Evolutionary conservation across 92 coral and sea anemone species (phyloP).

Genomic region (Actinostola sp.): DNA sequence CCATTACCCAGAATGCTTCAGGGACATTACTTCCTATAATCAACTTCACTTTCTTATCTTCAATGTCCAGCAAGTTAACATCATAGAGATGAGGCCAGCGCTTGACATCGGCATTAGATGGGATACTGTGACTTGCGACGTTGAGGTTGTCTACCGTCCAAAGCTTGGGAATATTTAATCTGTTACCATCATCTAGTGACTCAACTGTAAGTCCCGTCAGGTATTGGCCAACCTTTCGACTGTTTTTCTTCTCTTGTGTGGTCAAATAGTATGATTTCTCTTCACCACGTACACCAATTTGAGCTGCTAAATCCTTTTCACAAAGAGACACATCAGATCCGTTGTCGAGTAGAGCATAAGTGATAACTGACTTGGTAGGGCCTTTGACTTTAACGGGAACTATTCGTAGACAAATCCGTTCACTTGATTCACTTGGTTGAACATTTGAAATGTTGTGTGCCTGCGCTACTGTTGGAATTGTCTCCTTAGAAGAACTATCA

Average conservation of each 20-base stretch:
- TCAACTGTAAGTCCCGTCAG: slow-evolving; percentile 12
- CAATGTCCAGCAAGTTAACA: slow-evolving; percentile 34
- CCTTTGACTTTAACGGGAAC: slow-evolving; percentile 51
- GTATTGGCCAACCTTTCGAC: slow-evolving; percentile 19
- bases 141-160: slow-evolving; percentile 51
- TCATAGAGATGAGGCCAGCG: no score
- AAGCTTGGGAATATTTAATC: slow-evolving; percentile 29
- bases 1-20: no score
- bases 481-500: background rate
- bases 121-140: no score
- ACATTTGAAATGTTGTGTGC: background rate
- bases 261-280: slow-evolving; percentile 31
- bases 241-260: slow-evolving; percentile 47
- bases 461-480: background rate
- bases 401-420: slow-evolving; percentile 21
- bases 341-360: slow-evolving; percentile 53
- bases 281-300: slow-evolving; percentile 37
- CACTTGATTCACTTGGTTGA: background rate
- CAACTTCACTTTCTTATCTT: slow-evolving; percentile 3
- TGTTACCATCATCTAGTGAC: slow-evolving; percentile 38
- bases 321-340: slow-evolving; percentile 56
- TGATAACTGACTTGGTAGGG: slow-evolving; percentile 13
- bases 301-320: slow-evolving; percentile 15
- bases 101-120: no score
- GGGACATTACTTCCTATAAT: slow-evolving; percentile 41